Conservation (phyloP, 2,797 vertebrate genomes). For the Parauchenoglanis ngamensis region DNA sequence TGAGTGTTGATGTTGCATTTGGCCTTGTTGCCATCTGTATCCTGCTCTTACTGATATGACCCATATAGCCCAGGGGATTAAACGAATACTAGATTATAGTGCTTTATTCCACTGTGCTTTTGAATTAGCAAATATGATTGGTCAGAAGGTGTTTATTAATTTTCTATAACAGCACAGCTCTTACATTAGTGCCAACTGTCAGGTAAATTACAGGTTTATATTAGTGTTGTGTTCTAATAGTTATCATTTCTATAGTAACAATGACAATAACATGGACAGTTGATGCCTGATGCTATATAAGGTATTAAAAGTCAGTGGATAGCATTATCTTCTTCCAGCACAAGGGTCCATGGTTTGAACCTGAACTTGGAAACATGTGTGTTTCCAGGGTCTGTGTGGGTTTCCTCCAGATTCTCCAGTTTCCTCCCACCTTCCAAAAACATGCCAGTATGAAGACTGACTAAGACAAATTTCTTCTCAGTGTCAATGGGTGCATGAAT, state of each 20-base stretch:
- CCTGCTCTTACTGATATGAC: conserved; percentile 43
- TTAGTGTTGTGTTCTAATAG: too few species aligned
- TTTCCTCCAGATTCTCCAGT: background rate
- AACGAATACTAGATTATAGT: background rate
- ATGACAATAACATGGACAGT: background rate
- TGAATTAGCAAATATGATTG: background rate
- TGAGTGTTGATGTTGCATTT: conserved; percentile 4
- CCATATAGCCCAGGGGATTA: conserved; percentile 41
- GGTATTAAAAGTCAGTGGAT: conserved; percentile 39
- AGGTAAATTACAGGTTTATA: background rate
- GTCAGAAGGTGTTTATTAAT: background rate
- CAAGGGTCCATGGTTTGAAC: background rate
- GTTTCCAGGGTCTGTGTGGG: background rate
- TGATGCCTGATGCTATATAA: background rate
- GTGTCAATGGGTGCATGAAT: background rate
- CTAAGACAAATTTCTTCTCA: background rate
- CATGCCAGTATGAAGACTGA: background rate
- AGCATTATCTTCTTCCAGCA: background rate
- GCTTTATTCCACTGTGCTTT: background rate
- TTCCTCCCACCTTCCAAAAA: background rate
- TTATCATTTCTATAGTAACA: background rate
- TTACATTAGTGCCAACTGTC: background rate
- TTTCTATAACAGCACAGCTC: background rate
- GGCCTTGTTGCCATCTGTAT: conserved; percentile 36
- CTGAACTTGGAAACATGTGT: background rate